Evolutionary conservation across 2,113 vertebrate species (phyloP), one percentile per base, ranked within the genome.

Genomic region (Steatornis caripensis): DNA sequence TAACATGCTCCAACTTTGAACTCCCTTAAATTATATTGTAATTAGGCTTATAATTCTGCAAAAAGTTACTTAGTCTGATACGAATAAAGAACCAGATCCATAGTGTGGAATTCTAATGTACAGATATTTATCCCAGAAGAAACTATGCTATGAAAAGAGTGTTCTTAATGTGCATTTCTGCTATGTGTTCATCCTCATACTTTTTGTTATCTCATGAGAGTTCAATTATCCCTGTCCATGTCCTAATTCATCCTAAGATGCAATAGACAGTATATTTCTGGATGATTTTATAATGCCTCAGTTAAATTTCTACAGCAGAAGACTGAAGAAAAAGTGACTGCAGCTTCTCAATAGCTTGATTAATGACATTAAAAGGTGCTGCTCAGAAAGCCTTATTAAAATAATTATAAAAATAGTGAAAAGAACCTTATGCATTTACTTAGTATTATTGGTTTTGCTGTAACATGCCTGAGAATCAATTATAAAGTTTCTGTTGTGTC

Each of bases 401-500:
- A 66, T 84, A 4, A 54, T 95, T 90, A 83, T 54, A 78, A 69
- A 94, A 96, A 66, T 74, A 96, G 85, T 55, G 61, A 91, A 96
- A 97, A 76, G 23, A 85, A 18, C 19, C 53, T 45, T 32, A 51
- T n/a, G 8, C 37, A 62, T 43, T 93, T 90, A 70, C n/a, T 85
- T 81, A 70, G 29, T 53, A 71, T 86, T 88, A 41, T 87, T 74
- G 21, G 6, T 43, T 84, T 85, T 84, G 26, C 26, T 41, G 37
- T 76, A 39, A 76, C 60, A 84, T 71, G 39, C 69, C n/a, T 97
- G 89, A 92, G 89, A 97, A 68, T 57, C 49, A 97, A 46, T 97
- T 93, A 85, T 66, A 57, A 95, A 93, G 7, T 87, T 92, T 62
- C 68, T 88, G 13, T 72, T 96, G 15, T 76, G 64, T 61, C 46